A percentile compares a stretch with the other conserved stretches of the same genome.
phyloP scores from a whole-genome alignment of 2,797 vertebrate genomes.

The Sebastes oblongus region DNA sequence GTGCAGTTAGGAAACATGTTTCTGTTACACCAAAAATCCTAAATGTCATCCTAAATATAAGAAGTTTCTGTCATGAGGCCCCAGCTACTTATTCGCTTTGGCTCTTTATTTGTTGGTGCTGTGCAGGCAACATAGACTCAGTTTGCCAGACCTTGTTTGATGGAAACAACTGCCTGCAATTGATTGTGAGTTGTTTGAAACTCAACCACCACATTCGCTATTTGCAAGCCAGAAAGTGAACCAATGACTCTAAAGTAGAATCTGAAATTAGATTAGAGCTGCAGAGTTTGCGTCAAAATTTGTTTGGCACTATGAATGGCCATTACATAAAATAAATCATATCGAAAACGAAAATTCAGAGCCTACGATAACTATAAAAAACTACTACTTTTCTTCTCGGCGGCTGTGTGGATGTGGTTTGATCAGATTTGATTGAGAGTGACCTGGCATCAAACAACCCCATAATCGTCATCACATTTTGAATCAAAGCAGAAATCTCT shows the following conservation, averaged over 20 bases:
- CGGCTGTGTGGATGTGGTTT: too few relatives aligned
- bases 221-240: background rate
- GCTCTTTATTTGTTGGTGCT: background rate
- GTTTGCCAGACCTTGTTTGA: background rate
- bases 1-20: background rate
- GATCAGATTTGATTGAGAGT: too few relatives aligned
- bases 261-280: background rate
- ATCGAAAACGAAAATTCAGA: background rate
- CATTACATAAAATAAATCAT: background rate
- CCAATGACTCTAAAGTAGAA: background rate
- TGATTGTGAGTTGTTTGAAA: background rate
- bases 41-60: background rate
- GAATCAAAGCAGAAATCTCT: too few relatives aligned
- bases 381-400: too few relatives aligned
- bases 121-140: fast-evolving
- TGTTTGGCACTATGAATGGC: background rate
- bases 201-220: background rate
- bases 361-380: background rate
- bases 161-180: background rate
- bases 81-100: background rate
- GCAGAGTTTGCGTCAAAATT: background rate
- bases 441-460: too few relatives aligned
- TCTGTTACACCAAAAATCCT: background rate
- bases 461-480: too few relatives aligned
- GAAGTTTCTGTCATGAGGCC: background rate